Base-by-base conservation (phyloP, 2,113 vertebrate genomes). In the Triplophysa siluroides region DNA sequence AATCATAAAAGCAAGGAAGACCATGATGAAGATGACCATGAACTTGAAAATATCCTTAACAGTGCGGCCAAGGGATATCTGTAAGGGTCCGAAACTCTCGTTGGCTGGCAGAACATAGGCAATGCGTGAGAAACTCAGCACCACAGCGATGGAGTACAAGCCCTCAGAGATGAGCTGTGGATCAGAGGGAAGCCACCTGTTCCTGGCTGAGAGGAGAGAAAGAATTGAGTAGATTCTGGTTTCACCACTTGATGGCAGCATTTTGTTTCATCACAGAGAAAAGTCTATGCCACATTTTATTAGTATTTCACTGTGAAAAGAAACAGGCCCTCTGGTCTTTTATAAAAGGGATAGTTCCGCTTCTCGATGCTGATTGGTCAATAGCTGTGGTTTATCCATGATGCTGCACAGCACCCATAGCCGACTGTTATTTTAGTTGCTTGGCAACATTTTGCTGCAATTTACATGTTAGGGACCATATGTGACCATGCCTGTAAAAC, bases 21-120 rank as follows among this genome's bases (percentile, higher is more conserved):
- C 95, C 95, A 96, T 96, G 68, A 96, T 95, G 80, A 96, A 96
- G 83, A 96, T 94, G 85, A 96, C 95, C 95, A 96, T 96, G 87
- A 96, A 96, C 87, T 96, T 96, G 89, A 96, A 96, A 84, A 96
- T 96, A 88, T 96, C 95, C 85, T 96, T 96, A 60, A 96, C 95
- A 4, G 95, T 96, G 83, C 95, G 94, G 64, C 95, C 95, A 11
- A 96, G 93, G 3, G 95, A 96, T 86, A 96, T 96, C 89, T 96
- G 95, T 63, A 96, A 82, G 62, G 95, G 95, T n/a, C 95, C 95
- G 33, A 96, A 95, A 84, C 95, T 96, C 88, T 96, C 95, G 38
- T 96, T 96, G 18, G 95, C 95, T 29, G 95, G 95, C 81, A 96
- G 91, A 83, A 96, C 95, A 73, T 96, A 96, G 0, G 95, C 95